Evolutionary conservation across 2,888 invertebrate species (phyloP).

Genomic region (Ennomos quercinarius): DNA sequence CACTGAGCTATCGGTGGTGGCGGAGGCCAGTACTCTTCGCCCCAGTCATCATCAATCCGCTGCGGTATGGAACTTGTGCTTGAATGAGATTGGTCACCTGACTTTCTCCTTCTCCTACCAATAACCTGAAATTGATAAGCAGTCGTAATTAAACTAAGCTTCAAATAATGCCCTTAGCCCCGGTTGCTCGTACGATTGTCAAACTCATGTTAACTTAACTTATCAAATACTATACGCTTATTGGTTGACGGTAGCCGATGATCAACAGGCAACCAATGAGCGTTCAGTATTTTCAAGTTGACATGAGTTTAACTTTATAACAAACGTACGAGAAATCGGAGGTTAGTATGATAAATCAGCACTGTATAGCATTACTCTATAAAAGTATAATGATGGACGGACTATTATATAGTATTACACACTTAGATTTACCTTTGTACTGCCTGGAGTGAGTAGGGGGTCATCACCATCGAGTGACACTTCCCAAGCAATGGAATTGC

Average conservation of each 20-base stretch:
- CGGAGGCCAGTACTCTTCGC: slow-evolving; percentile 89
- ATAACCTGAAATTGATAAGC: slow-evolving; percentile 76
- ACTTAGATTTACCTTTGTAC: slow-evolving; percentile 83
- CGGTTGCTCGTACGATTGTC: too few relatives aligned
- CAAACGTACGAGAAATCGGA: too few relatives aligned
- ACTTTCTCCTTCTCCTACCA: slow-evolving; percentile 83
- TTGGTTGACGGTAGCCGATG: too few relatives aligned
- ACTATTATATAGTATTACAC: not conserved
- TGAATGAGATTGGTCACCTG: slow-evolving; percentile 86
- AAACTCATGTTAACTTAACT: too few relatives aligned
- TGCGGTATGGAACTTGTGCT: slow-evolving; percentile 91
- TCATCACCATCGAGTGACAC: slow-evolving; percentile 91
- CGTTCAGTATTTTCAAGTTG: too few relatives aligned
- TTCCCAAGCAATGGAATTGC: slow-evolving; percentile 95
- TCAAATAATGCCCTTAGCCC: too few relatives aligned
- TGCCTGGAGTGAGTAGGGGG: slow-evolving; percentile 89
- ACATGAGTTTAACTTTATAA: too few relatives aligned
- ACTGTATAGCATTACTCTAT: too few relatives aligned
- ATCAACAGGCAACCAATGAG: too few relatives aligned
- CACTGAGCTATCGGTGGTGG: slow-evolving; percentile 88
- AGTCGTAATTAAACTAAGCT: too few relatives aligned
- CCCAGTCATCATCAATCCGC: slow-evolving; percentile 87
- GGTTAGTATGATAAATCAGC: too few relatives aligned
- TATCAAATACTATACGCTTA: too few relatives aligned
- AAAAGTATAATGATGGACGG: not conserved